Percentiles rank a stretch among this genome's conserved stretches.
Conservation (phyloP, 2,888 invertebrate genomes). For the Eilema sororculum region DNA sequence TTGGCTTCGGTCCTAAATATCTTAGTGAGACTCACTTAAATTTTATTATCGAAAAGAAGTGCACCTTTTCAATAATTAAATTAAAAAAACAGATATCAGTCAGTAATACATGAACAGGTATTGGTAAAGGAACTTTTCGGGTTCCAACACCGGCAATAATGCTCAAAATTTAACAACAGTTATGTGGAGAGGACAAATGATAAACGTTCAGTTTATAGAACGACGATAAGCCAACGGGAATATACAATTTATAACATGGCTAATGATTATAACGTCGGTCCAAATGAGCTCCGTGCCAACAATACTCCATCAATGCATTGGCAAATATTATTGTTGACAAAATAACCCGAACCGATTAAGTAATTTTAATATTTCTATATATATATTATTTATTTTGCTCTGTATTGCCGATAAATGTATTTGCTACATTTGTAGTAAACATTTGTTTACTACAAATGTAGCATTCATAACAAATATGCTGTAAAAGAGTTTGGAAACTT, state of each 20-base stretch:
- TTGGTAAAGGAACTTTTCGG: conserved; percentile 3
- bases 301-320: conserved; percentile 51
- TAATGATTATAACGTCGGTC: conserved; percentile 52
- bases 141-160: not conserved
- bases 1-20: too few relatives aligned
- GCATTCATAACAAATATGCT: not conserved
- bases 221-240: conserved; percentile 46
- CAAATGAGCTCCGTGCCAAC: conserved; percentile 53
- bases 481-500: not conserved
- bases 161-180: conserved; percentile 15
- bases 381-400: conserved; percentile 23
- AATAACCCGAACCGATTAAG: conserved; percentile 41
- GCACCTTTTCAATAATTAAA: not conserved
- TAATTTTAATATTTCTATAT: conserved; percentile 38
- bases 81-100: too few relatives aligned
- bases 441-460: not conserved
- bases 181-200: conserved; percentile 40
- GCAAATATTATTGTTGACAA: conserved; percentile 53
- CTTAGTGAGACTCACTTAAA: too few relatives aligned
- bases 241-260: conserved; percentile 46
- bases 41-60: too few relatives aligned
- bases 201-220: conserved; percentile 50
- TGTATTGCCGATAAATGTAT: conserved; percentile 22
- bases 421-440: too few relatives aligned
- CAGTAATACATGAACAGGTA: not conserved